Percentiles rank a stretch among this genome's conserved stretches.
phyloP scores from a whole-genome alignment of 2,113 vertebrate genomes.

The Piaya cayana region DNA sequence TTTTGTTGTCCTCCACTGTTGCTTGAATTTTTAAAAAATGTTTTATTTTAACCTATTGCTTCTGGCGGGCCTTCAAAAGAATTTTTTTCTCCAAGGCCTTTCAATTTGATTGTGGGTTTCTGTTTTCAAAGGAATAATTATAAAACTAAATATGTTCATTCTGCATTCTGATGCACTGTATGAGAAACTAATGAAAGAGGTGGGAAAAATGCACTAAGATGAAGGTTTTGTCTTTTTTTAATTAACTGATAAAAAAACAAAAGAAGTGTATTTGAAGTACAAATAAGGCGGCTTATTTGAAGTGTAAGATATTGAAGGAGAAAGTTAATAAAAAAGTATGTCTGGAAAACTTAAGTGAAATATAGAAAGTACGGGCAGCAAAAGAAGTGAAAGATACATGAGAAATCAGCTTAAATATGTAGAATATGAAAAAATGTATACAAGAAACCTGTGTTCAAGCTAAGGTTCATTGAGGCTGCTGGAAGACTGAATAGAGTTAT shows the following conservation, averaged over 20 bases:
- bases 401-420: background rate
- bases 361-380: background rate
- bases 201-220: background rate
- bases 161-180: background rate
- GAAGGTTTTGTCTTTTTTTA: background rate
- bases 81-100: background rate
- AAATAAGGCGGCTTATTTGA: constrained; percentile 44
- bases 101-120: background rate
- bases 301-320: background rate
- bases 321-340: constrained; percentile 21
- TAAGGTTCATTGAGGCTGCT: background rate
- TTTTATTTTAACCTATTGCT: background rate
- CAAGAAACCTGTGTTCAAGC: background rate
- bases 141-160: background rate
- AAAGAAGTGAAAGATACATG: background rate
- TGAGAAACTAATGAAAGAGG: background rate
- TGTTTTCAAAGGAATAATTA: background rate
- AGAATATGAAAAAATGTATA: background rate
- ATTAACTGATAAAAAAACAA: constrained; percentile 36
- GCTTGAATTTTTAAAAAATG: background rate
- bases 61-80: background rate
- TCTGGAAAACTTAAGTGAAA: background rate
- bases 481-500: background rate
- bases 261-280: constrained; percentile 15
- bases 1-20: background rate